Base-by-base conservation (phyloP, 2,113 vertebrate species). In the Choloepus hoffmanni region DNA sequence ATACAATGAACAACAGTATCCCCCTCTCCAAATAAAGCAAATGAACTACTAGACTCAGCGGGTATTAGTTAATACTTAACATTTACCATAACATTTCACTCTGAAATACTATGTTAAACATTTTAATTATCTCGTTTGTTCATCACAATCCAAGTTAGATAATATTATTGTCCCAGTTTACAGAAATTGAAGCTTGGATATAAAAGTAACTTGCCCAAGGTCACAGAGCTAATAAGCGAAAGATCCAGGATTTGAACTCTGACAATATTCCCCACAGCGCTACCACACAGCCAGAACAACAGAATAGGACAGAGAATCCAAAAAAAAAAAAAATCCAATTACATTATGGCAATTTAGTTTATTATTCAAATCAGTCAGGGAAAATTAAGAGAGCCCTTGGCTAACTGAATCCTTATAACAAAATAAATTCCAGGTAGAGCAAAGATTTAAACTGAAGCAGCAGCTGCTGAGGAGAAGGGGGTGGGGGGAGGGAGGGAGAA, bases 381-480 rank as follows among this genome's bases (percentile, higher is more conserved):
- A 72, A 55, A 88, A 79, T 81, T 91, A 36, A 82, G 21, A 63
- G 13, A 30, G 53, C 40, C 82, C 62, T 86, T 60, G 40, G 58
- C 58, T 89, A 89, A 45, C 72, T 70, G 28, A 33, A 89, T 85
- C 76, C 60, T 79, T 85, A 60, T 4, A 83, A 83, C 36, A 78
- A 92, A 82, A 60, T 83, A 77, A 95, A 86, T 83, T 74, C 48
- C 33, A 65, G 26, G 2, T 83, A 63, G 58, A 48, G 48, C 19
- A 84, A 58, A 89, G 84, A 36, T 62, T 91, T 90, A 93, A 93
- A 93, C 13, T 5, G n/a, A 82, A 85, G 36, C 79, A 24, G 2
- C 23, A 45, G 50, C 50, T 12, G 50, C 50, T 23, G 19, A 65
- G 8, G 2, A 62, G 12, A 28, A 82, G 45, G 16, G 30, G 67